Percentiles rank a stretch among this genome's conserved stretches.
Evolutionary conservation across 1,140 invertebrate genomes (phyloP).

Genomic region (Tetramorium parvispinum): DNA sequence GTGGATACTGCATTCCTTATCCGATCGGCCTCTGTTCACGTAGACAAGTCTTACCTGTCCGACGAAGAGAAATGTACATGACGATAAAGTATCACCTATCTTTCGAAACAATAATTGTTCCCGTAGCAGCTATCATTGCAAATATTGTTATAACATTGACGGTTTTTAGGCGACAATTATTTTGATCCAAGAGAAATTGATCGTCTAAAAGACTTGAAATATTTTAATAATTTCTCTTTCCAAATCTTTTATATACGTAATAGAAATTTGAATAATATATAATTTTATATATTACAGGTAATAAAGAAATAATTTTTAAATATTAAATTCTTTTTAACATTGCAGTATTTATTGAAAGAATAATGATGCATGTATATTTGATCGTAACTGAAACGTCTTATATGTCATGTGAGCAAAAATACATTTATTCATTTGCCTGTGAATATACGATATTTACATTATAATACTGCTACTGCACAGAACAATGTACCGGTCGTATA

Average conservation of each 20-base stretch:
- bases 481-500: neutral
- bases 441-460: constrained; percentile 68
- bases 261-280: no score
- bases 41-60: constrained; percentile 71
- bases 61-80: constrained; percentile 58
- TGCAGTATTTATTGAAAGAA: neutral
- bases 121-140: neutral
- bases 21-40: constrained; percentile 69
- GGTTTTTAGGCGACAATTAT: neutral
- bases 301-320: neutral
- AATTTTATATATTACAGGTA: no score
- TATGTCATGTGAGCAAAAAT: neutral
- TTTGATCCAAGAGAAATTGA: neutral
- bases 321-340: neutral
- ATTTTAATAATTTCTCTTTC: neutral
- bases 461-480: neutral
- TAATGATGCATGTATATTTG: neutral
- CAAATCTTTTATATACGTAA: neutral
- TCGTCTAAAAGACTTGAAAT: neutral
- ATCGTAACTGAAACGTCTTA: neutral
- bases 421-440: constrained; percentile 64
- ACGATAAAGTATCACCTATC: constrained; percentile 70
- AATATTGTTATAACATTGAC: constrained; percentile 40
- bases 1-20: constrained; percentile 71
- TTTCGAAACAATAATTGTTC: constrained; percentile 50